Conservation (phyloP, 2,113 vertebrate species). For the Trichomycterus rosablanca region DNA sequence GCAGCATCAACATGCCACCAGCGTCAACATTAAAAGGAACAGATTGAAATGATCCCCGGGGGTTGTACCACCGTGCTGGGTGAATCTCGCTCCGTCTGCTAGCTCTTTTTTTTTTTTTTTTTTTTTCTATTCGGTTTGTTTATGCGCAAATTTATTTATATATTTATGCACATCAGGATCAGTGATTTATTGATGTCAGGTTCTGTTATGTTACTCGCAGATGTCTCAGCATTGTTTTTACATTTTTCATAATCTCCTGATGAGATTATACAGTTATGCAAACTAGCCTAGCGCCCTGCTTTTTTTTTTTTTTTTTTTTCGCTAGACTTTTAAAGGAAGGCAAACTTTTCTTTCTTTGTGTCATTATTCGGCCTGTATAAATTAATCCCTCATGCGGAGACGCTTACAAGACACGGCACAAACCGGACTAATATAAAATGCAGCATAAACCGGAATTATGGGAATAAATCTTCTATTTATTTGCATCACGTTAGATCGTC, state of each 20-base stretch:
- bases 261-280: slow-evolving; percentile 26
- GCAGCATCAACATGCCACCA: slow-evolving; percentile 62
- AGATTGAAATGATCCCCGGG: slow-evolving; percentile 70
- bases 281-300: not conserved
- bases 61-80: slow-evolving; percentile 63
- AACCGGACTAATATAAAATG: not conserved
- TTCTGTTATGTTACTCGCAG: slow-evolving; percentile 39
- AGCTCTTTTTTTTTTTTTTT: slow-evolving; percentile 59
- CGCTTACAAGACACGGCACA: too few relatives aligned
- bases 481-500: slow-evolving; percentile 12
- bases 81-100: slow-evolving; percentile 62
- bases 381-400: too few relatives aligned
- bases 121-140: slow-evolving; percentile 62
- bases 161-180: slow-evolving; percentile 51
- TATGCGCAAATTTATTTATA: slow-evolving; percentile 68
- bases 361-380: slow-evolving; percentile 42
- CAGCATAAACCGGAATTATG: not conserved
- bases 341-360: slow-evolving; percentile 37
- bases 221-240: slow-evolving; percentile 7
- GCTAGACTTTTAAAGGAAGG: slow-evolving; percentile 1
- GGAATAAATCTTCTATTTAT: slow-evolving; percentile 6
- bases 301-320: too few relatives aligned
- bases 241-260: slow-evolving; percentile 26
- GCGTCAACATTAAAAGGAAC: slow-evolving; percentile 71
- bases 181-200: slow-evolving; percentile 61